Percentiles rank a stretch among this genome's conserved stretches.
Conservation (phyloP, 2,888 invertebrate species). For the Tetragnatha montana region DNA sequence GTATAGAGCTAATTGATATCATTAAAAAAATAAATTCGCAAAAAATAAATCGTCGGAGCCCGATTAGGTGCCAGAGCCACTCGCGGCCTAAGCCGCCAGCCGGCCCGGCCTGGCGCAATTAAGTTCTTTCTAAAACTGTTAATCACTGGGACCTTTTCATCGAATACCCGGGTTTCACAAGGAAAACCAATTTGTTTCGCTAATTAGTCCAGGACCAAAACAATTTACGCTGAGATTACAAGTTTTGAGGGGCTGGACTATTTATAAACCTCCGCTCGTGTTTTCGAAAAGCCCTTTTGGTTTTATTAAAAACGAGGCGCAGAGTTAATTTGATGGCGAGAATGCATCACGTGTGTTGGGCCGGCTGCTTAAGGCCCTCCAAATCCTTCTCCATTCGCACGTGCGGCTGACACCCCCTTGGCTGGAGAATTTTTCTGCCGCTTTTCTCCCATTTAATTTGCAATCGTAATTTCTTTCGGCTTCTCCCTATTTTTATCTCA, state of each 20-base stretch:
- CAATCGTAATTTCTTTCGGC: conserved; percentile 62
- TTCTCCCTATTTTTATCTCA: conserved; percentile 51
- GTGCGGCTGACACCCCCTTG: conserved; percentile 55
- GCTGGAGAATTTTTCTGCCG: conserved; percentile 36
- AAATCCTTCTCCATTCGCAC: conserved; percentile 55
- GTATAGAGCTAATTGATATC: conserved; percentile 71
- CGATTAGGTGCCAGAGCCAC: conserved; percentile 69
- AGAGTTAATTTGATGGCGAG: conserved; percentile 67
- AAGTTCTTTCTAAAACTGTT: conserved; percentile 71
- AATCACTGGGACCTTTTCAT: conserved; percentile 66
- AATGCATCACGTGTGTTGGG: conserved; percentile 52
- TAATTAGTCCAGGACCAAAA: conserved; percentile 69
- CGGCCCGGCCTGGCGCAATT: conserved; percentile 63
- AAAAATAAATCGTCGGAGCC: conserved; percentile 65
- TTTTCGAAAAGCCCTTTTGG: conserved; percentile 66
- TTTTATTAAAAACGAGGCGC: conserved; percentile 68
- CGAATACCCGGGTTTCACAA: conserved; percentile 40
- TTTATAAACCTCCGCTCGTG: conserved; percentile 67
- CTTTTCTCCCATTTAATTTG: conserved; percentile 59
- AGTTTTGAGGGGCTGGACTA: conserved; percentile 61
- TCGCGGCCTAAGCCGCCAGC: conserved; percentile 66
- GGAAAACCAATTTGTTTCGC: conserved; percentile 69
- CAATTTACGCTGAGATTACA: conserved; percentile 70
- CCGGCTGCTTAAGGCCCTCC: conserved; percentile 24
- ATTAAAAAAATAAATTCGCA: conserved; percentile 69